Conservation (phyloP, 1,140 invertebrate species). For the Forficula auricularia region DNA sequence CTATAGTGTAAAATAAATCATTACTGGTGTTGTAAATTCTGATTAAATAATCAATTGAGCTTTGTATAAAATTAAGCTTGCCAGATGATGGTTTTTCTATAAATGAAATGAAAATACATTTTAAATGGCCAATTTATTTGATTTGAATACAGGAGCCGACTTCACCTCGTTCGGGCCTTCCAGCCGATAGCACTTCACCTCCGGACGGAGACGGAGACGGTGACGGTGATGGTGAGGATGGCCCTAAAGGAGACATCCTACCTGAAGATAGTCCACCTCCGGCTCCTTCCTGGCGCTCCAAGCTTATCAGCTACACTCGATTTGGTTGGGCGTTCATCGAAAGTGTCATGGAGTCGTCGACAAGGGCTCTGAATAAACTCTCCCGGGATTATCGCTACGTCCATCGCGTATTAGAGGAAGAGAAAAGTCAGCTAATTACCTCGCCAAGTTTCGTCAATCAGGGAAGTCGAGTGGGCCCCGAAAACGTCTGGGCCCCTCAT, state of each 20-base stretch:
- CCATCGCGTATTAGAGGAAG: constrained; percentile 34
- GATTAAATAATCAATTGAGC: too few species aligned
- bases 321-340: constrained; percentile 54
- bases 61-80: too few species aligned
- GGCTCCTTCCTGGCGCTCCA: constrained; percentile 22
- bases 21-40: too few species aligned
- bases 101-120: too few species aligned
- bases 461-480: too few species aligned
- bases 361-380: constrained; percentile 65
- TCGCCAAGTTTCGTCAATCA: too few species aligned
- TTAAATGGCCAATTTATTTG: too few species aligned
- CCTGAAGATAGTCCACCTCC: neutral
- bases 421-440: constrained; percentile 13
- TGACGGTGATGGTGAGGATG: constrained; percentile 24
- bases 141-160: too few species aligned
- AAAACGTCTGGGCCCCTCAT: too few species aligned
- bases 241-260: neutral
- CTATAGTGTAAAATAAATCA: too few species aligned
- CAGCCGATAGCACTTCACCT: constrained; percentile 22
- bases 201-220: constrained; percentile 31
- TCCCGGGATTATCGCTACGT: constrained; percentile 89
- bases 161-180: too few species aligned
- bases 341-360: constrained; percentile 74
- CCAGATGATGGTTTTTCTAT: too few species aligned
- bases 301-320: constrained; percentile 1